These are phyloP conservation scores for Ypsolopha sequella DNA, from an alignment of 2,888 invertebrate species.

Conservation along the genomic window DNA sequence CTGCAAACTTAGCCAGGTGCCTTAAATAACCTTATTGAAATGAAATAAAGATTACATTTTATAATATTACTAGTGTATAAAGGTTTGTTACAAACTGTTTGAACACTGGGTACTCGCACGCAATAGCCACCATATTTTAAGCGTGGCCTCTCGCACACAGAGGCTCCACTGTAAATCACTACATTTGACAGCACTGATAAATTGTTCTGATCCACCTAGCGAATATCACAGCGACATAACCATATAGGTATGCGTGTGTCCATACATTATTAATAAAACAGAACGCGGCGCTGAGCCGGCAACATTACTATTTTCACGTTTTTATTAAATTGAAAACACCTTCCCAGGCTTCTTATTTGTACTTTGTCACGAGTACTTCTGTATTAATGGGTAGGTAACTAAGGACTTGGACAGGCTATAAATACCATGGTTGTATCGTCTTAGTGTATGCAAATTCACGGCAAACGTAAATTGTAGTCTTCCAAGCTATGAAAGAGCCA, in stretches of 20 bases:
- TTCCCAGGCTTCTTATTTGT: neutral
- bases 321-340: conserved; percentile 1
- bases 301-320: conserved; percentile 4
- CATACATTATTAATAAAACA: conserved; percentile 18
- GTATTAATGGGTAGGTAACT: neutral
- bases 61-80: neutral
- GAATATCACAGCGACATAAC: conserved; percentile 12
- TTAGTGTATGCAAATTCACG: neutral
- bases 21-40: neutral
- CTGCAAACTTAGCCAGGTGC: neutral
- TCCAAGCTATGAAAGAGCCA: neutral
- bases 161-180: conserved; percentile 28
- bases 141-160: conserved; percentile 16
- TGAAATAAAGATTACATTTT: neutral
- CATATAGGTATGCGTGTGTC: conserved; percentile 11
- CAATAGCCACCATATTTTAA: conserved; percentile 9
- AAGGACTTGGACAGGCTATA: neutral
- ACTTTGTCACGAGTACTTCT: neutral
- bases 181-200: conserved; percentile 36
- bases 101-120: conserved; percentile 2
- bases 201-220: conserved; percentile 27
- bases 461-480: neutral
- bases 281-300: conserved; percentile 5
- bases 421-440: neutral
- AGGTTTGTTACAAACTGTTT: neutral